Conservation (phyloP, 2,113 vertebrate species). For the Perca flavescens region DNA sequence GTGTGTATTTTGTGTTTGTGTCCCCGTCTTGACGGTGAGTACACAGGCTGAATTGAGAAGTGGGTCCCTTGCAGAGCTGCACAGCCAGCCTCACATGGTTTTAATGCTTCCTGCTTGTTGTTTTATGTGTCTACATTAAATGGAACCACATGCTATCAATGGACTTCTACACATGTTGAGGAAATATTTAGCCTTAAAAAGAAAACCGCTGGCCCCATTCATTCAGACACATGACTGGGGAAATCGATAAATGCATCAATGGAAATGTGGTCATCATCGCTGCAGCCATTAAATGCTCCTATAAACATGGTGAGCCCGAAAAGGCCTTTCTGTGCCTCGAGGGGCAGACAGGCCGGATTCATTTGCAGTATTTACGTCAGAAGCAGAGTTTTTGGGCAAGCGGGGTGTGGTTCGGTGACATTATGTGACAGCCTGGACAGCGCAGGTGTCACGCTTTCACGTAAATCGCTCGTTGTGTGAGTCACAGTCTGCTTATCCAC, state of each 20-base stretch:
- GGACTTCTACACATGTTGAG: slow-evolving; percentile 61
- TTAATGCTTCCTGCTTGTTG: slow-evolving; percentile 81
- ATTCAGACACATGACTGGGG: slow-evolving; percentile 40
- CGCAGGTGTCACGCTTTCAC: slow-evolving; percentile 58
- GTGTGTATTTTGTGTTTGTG: slow-evolving; percentile 37
- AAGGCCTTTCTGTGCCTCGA: slow-evolving; percentile 17
- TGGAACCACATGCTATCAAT: slow-evolving; percentile 74
- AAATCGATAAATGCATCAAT: slow-evolving; percentile 70
- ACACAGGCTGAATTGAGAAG: slow-evolving; percentile 67
- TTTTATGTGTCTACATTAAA: slow-evolving; percentile 82
- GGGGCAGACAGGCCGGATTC: slow-evolving; percentile 27
- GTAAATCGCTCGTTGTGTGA: slow-evolving; percentile 43
- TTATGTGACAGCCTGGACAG: slow-evolving; percentile 36
- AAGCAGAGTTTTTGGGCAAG: slow-evolving; percentile 28
- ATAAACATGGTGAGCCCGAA: slow-evolving; percentile 1
- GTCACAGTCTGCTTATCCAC: slow-evolving; percentile 68
- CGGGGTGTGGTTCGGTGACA: slow-evolving; percentile 61
- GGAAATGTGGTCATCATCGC: slow-evolving; percentile 34
- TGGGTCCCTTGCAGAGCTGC: slow-evolving; percentile 61
- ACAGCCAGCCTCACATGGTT: slow-evolving; percentile 66
- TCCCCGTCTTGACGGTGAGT: slow-evolving; percentile 25
- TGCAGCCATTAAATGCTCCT: slow-evolving; percentile 19
- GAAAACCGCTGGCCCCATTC: slow-evolving; percentile 33
- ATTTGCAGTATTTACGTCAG: slow-evolving; percentile 49
- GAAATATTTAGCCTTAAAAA: slow-evolving; percentile 57